These are phyloP conservation scores for Helogale parvula DNA, from an alignment of 2,113 vertebrate genomes.

Conservation along the genomic window DNA sequence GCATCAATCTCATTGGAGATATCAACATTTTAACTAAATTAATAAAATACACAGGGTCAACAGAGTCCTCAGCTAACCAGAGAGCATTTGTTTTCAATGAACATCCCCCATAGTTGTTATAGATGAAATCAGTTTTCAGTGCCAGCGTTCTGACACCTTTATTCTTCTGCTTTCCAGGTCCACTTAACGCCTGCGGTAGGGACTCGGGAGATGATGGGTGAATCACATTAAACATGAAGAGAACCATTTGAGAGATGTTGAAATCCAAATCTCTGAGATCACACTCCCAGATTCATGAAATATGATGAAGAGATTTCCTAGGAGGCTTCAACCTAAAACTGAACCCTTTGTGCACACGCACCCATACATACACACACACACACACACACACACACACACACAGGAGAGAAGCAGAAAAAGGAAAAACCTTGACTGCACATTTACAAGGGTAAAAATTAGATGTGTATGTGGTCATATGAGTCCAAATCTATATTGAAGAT, in stretches of 20 bases:
- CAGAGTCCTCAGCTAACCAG: neutral
- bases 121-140: neutral
- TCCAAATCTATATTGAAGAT: neutral
- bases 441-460: constrained; percentile 13
- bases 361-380: neutral
- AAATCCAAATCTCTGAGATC: neutral
- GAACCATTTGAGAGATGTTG: neutral
- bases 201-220: neutral
- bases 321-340: neutral
- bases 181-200: neutral
- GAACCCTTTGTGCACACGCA: neutral
- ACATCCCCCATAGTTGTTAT: neutral
- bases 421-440: neutral
- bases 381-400: neutral
- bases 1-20: neutral
- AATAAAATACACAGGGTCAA: neutral
- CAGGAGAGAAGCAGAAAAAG: neutral
- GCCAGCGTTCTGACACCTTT: neutral
- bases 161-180: neutral
- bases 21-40: neutral
- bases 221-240: neutral
- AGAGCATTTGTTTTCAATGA: neutral
- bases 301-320: neutral
- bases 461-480: neutral
- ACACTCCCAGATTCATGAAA: neutral